phyloP scores from a whole-genome alignment of 2,113 vertebrate genomes.

The Coryphaenoides rupestris region DNA sequence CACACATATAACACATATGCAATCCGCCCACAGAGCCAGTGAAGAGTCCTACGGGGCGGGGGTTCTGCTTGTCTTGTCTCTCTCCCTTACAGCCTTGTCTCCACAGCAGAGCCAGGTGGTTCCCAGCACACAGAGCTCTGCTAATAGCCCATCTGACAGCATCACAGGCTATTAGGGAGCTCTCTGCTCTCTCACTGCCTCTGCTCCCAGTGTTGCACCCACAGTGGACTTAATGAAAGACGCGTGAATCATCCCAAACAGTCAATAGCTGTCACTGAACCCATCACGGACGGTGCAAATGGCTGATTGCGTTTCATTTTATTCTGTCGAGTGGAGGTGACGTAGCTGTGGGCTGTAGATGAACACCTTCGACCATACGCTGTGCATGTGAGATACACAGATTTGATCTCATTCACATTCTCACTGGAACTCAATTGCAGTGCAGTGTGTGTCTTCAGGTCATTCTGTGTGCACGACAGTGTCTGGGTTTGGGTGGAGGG shows the following conservation, averaged over 20 bases:
- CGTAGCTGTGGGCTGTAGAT: not conserved
- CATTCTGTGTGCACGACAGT: not conserved
- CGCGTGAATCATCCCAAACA: conserved; percentile 6
- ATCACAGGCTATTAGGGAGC: too few relatives aligned
- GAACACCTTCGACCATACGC: too few relatives aligned
- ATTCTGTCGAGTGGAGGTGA: not conserved
- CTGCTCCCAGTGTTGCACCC: not conserved
- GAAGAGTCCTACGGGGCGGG: conserved; percentile 35
- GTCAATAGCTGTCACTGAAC: conserved; percentile 11
- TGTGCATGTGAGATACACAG: too few relatives aligned
- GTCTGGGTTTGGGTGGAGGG: not conserved
- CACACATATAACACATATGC: too few relatives aligned
- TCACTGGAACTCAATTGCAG: too few relatives aligned
- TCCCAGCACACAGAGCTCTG: conserved; percentile 8
- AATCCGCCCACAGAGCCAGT: too few relatives aligned
- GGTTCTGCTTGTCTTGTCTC: conserved; percentile 38
- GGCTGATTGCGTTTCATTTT: not conserved
- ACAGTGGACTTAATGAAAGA: not conserved
- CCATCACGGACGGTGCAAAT: not conserved
- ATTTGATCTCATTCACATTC: not conserved
- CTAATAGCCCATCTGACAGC: conserved; percentile 18
- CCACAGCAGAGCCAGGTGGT: conserved; percentile 21
- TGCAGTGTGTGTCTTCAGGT: not conserved
- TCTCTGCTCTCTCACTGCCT: too few relatives aligned
- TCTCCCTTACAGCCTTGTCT: conserved; percentile 23